Conservation (phyloP, 2,888 invertebrate species). For the Entomobrya multifasciata region DNA sequence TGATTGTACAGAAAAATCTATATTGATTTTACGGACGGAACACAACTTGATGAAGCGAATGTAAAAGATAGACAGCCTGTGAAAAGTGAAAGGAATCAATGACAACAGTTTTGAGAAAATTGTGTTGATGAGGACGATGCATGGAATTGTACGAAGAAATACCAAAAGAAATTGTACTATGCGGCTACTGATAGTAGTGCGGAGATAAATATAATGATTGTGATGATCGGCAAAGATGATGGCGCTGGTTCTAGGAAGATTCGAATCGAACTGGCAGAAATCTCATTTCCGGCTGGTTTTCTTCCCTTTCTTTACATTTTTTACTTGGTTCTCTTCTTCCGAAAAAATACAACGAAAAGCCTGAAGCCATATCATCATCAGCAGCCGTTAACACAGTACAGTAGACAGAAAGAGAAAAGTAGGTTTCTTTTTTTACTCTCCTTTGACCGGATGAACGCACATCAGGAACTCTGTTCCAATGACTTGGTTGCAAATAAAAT, state of each 20-base stretch:
- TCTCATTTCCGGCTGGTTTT: slow-evolving; percentile 58
- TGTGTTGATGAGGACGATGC: too few relatives aligned
- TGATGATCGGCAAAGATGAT: slow-evolving; percentile 11
- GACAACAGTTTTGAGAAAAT: too few relatives aligned
- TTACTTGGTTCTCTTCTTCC: not conserved
- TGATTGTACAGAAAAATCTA: too few relatives aligned
- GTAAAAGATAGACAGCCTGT: too few relatives aligned
- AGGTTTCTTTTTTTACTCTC: not conserved
- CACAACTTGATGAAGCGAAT: too few relatives aligned
- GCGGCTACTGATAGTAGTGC: too few relatives aligned
- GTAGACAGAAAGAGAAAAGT: not conserved
- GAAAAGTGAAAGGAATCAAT: too few relatives aligned
- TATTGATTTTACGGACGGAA: too few relatives aligned
- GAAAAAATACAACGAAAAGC: not conserved
- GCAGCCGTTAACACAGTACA: not conserved
- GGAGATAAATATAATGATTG: not conserved
- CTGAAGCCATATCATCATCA: slow-evolving; percentile 1
- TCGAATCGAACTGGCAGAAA: slow-evolving; percentile 59
- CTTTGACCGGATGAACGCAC: slow-evolving; percentile 21
- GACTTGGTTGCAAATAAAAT: not conserved
- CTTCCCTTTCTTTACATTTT: slow-evolving; percentile 18
- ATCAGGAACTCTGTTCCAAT: slow-evolving; percentile 6
- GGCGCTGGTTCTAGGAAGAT: slow-evolving; percentile 4
- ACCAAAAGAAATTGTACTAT: too few relatives aligned
- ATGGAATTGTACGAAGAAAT: too few relatives aligned